phyloP scores from a whole-genome alignment of 2,113 vertebrate species.

The Rhinogobius similis region DNA sequence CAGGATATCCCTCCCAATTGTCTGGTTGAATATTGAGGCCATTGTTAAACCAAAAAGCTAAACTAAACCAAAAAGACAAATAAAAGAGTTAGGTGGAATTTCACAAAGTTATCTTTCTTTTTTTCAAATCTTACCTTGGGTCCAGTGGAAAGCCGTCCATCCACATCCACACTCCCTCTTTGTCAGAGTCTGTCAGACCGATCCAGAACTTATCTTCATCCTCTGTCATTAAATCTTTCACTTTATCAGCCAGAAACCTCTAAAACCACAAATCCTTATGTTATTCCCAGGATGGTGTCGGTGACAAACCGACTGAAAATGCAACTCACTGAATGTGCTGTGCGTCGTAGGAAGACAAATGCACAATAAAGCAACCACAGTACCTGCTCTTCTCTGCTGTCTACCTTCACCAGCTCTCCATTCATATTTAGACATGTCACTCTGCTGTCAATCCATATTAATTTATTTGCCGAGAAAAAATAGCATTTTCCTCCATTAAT shows the following conservation, averaged over 20 bases:
- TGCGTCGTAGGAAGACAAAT: no score
- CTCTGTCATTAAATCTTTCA: rapidly evolving
- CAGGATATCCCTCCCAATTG: no score
- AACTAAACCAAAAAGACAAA: no score
- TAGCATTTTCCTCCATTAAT: background rate
- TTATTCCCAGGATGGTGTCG: no score
- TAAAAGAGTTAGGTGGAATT: no score
- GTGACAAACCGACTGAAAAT: background rate
- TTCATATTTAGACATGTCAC: background rate
- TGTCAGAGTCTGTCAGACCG: constrained; percentile 38
- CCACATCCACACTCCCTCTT: constrained; percentile 52
- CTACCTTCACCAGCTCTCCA: background rate
- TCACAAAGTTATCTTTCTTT: no score
- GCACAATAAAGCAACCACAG: no score
- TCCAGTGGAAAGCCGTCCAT: constrained; percentile 36
- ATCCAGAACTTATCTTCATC: constrained; percentile 58
- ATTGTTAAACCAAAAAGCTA: no score
- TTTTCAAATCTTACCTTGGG: background rate
- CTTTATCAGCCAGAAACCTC: constrained; percentile 11
- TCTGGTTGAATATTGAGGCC: no score
- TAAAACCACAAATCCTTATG: constrained; percentile 11
- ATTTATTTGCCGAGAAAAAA: background rate
- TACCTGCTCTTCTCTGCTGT: background rate
- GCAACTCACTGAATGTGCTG: no score
- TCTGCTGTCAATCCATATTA: background rate